Base-by-base conservation (phyloP, 1,140 invertebrate species). In the Triops longicaudatus region DNA sequence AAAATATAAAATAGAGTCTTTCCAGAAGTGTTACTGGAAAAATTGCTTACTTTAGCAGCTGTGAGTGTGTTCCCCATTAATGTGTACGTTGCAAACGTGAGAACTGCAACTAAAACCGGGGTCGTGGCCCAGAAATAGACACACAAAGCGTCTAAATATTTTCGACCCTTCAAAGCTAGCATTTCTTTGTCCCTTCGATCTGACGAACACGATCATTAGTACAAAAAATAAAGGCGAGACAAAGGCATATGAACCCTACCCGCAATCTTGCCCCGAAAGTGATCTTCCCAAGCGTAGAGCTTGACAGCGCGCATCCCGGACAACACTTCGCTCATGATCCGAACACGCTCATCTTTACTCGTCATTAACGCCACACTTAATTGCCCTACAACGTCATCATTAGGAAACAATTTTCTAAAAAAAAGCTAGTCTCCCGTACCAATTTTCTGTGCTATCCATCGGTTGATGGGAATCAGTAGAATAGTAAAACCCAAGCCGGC, bases 121-220 rank as follows among this genome's bases (percentile, higher is more conserved):
- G 97, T 98, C 9, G 95, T 97, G 1, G 97, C 98, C 98, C 98
- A 99, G 83, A 99, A 95, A 83, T 96, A 98, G 1, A 99, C 98
- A 86, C 97, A 99, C 73, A 98, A 84, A n/a, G 97, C 98, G 86
- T 99, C 98, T 78, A 99, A 84, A 85, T 99, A 99, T 86, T 99
- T 99, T 79, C 95, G 87, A 22, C 90, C 89, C 79, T 90, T 90
- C 72, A 97, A 83, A 82, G 91, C 92, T 75, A 89, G 89, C 26
- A 97, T 81, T 86, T 97, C 95, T 63, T 85, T 82, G 3, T 86
- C 83, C 86, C 89, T 91, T 72, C 22, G 41, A 42, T 74, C 26
- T 41, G 72, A 43, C 72, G 31, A 63, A 31, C 10, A 22, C n/a
- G 27, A 41, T 75, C 37, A 75, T 27, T 42, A 75, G 26, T 42